Percentiles rank a stretch among this genome's conserved stretches.
Evolutionary conservation across 2,888 invertebrate species (phyloP).

Genomic region (Nasonovia ribisnigri): DNA sequence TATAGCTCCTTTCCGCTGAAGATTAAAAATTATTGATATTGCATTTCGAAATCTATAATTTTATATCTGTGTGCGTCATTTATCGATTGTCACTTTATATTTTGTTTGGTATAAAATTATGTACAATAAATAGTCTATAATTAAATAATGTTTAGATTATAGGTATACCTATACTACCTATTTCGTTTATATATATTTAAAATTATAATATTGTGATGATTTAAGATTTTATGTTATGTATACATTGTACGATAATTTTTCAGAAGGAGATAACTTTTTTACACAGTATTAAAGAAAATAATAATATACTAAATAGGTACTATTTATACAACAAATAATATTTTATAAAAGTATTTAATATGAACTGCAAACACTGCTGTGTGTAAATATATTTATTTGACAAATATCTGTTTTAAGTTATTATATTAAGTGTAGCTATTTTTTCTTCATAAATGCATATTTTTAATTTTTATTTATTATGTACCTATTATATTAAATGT

Average conservation of each 20-base stretch:
- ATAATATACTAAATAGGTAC: neutral
- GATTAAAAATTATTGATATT: constrained; percentile 38
- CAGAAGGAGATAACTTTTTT: neutral
- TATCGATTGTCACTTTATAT: neutral
- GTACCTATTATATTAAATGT: neutral
- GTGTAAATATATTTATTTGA: neutral
- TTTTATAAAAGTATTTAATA: neutral
- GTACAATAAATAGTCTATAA: neutral
- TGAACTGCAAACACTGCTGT: neutral
- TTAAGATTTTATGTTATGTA: neutral
- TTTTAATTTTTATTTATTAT: neutral
- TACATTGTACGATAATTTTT: neutral
- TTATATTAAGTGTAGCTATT: neutral
- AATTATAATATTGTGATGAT: neutral
- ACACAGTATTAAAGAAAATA: neutral
- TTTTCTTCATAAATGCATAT: neutral
- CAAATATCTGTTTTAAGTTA: neutral
- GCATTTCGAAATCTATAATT: neutral
- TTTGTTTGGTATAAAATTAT: neutral
- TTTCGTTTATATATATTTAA: neutral
- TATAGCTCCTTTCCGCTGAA: neutral
- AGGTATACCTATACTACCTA: neutral
- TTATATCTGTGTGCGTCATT: neutral
- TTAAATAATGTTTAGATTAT: neutral
- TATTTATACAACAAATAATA: neutral